Evolutionary conservation across 1,140 invertebrate genomes (phyloP), one percentile per base, ranked within the genome.

Genomic region (Cotesia typhae): DNA sequence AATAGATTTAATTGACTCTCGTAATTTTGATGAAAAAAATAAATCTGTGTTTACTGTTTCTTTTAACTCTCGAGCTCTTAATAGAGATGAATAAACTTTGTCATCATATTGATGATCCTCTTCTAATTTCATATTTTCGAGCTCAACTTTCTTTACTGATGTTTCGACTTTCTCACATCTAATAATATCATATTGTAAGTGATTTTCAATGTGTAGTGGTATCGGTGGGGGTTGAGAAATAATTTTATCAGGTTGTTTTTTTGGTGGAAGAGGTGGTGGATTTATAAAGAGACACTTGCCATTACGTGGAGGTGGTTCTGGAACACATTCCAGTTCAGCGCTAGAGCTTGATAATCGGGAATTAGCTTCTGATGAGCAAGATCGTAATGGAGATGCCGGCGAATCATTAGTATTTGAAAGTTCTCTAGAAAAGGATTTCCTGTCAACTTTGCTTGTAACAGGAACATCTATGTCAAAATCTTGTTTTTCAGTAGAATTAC

Each of bases 251-350:
- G 82, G 78, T 38, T 92, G 89, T 79, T 95, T 94, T 83, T 96
- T 96, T 0, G 94, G 94, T 3, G 94, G 94, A 70, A 96, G 85
- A 1, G 94, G 94, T 7, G 94, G 94, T 0, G 94, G 94, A 75
- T 94, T 89, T 64, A 90, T 88, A 84, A 81, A 87, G 83, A 80
- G 89, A 80, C 78, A 85, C 57, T 79, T 82, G n/a, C 85, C 88
- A 1, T 90, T 92, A 65, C 93, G 84, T 2, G 92, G 92, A 10
- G 92, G 93, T 28, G 91, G 91, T 84, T 93, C 90, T 0, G 92
- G 93, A 17, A 90, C 90, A 76, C 85, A 84, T 76, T 88, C 89
- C 80, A 85, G 84, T 79, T 83, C 85, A 0, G 79, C 78, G 9
- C 81, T 85, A 0, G 83, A 86, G 67, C 74, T 86, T 6, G 85